A percentile compares a stretch with the other conserved stretches of the same genome.
Evolutionary conservation across 2,113 vertebrate species (phyloP).

Genomic region (Calyptomena viridis): DNA sequence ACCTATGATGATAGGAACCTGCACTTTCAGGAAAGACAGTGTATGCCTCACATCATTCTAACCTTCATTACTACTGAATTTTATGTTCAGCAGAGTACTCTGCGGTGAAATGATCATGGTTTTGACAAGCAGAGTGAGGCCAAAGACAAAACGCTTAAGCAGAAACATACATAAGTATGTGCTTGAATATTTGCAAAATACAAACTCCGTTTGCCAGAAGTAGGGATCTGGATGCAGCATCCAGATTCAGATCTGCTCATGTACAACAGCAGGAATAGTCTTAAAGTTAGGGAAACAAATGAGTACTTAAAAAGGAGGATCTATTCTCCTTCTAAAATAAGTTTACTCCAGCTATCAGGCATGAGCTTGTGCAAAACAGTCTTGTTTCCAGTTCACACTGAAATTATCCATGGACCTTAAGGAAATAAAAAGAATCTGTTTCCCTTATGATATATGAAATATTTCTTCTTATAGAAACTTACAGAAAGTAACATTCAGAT

Average conservation of each 20-base stretch:
- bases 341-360: background rate
- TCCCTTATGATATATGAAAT: background rate
- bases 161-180: background rate
- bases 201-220: background rate
- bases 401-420: background rate
- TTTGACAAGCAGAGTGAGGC: background rate
- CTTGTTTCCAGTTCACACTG: background rate
- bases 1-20: background rate
- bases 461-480: background rate
- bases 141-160: background rate
- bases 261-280: background rate
- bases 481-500: background rate
- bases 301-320: background rate
- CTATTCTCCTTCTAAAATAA: background rate
- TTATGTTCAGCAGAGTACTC: background rate
- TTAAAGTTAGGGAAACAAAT: background rate
- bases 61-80: background rate
- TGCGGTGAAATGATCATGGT: background rate
- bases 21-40: background rate
- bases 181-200: background rate
- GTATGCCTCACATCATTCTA: background rate
- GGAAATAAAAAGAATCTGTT: background rate
- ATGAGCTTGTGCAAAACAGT: background rate
- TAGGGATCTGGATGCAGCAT: background rate
- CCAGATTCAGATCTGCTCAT: background rate